Base-by-base conservation (phyloP, 2,888 invertebrate genomes). In the Amiota minor region DNA sequence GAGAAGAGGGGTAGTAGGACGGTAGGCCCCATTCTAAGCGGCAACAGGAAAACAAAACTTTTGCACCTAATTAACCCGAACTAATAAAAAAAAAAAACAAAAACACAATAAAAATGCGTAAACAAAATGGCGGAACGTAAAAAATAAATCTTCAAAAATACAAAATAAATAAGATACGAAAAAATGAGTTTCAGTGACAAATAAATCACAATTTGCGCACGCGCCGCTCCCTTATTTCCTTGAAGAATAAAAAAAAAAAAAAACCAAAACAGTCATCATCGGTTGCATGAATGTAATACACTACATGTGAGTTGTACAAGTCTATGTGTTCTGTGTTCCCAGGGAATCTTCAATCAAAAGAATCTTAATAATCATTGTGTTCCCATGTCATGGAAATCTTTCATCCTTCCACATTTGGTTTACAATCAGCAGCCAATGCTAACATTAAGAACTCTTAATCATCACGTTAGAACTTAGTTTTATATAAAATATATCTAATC, bases 161-260 rank as follows among this genome's bases (percentile, higher is more conserved):
- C 35, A 23, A 53, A 69, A 14, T 0, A 61, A n/a, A 23, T n/a
- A 3, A 50, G 16, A 49, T 59, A 49, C 12, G 12, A 35, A 49
- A 12, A 59, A 59, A 18, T 20, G 53, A 68, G 45, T 6, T 6
- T 56, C 56, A 70, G 56, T 46, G 70, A 56, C 70, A 70, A 70
- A 70, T 70, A 70, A 70, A 55, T 68, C 67, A 68, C 55, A 70
- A 70, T 70, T 70, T 59, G 70, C 70, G 70, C 70, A 70, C 70
- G 70, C 70, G 70, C 70, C 70, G 55, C 70, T 56, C 55, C 55
- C 50, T 68, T 68, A 68, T 68, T 68, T 68, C 67, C 67, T 68
- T 68, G 67, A 68, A 68, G 12, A 53, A 68, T 53, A 68, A 12
- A 67, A 67, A 50, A 23, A 65, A 68, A 1, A 2, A 59, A 59